These are phyloP conservation scores for Gasteruption jaculator DNA, from an alignment of 2,888 invertebrate genomes.

Conservation along the genomic window DNA sequence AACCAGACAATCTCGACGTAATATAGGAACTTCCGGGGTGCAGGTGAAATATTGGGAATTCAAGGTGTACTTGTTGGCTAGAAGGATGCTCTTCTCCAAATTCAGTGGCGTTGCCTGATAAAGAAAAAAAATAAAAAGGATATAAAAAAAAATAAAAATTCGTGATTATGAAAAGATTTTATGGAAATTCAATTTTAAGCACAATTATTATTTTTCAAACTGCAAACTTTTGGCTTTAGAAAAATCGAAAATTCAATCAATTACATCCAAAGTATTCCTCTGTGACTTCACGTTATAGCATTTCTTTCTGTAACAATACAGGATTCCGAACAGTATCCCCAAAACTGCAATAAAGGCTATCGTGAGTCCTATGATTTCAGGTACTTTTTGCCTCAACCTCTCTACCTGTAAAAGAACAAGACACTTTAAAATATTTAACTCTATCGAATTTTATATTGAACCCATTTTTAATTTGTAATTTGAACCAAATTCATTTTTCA, in stretches of 20 bases:
- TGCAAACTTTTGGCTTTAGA: slow-evolving; percentile 52
- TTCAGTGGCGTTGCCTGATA: slow-evolving; percentile 59
- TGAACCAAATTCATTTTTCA: no score
- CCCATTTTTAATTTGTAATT: no score
- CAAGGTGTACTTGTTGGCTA: slow-evolving; percentile 70
- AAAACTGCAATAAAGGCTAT: slow-evolving; percentile 36
- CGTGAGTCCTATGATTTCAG: slow-evolving; percentile 41
- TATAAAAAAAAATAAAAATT: no score
- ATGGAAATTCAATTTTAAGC: no score
- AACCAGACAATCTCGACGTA: slow-evolving; percentile 63
- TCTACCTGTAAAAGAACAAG: slow-evolving; percentile 32
- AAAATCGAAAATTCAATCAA: slow-evolving; percentile 10
- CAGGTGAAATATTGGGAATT: slow-evolving; percentile 70
- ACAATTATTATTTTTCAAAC: not conserved
- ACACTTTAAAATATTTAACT: no score
- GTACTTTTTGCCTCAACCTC: slow-evolving; percentile 34
- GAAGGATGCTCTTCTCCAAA: slow-evolving; percentile 57
- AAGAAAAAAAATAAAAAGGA: slow-evolving; percentile 7
- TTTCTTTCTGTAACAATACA: slow-evolving; percentile 34
- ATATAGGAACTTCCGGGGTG: slow-evolving; percentile 56
- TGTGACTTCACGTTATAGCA: slow-evolving; percentile 35
- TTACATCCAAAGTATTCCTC: slow-evolving; percentile 36
- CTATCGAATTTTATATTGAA: no score
- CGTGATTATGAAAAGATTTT: no score
- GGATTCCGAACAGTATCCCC: slow-evolving; percentile 31